These are phyloP conservation scores for Rhea americana DNA, from an alignment of 2,113 vertebrate species.

Conservation along the genomic window DNA sequence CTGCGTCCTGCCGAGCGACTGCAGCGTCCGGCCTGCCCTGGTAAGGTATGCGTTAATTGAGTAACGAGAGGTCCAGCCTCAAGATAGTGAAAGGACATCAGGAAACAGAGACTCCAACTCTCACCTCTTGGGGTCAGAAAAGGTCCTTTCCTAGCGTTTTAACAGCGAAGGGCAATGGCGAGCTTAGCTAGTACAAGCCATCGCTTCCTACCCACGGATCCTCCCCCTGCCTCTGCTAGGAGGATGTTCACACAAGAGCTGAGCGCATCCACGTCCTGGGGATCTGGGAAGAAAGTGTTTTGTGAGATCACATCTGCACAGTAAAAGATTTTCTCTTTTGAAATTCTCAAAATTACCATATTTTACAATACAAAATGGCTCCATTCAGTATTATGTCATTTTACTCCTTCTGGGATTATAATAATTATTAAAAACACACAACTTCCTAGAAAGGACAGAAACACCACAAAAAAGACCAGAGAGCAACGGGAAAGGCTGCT, in stretches of 20 bases:
- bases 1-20: accelerated
- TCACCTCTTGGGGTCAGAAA: background rate
- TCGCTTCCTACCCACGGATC: background rate
- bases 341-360: slow-evolving; percentile 43
- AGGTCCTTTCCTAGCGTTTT: background rate
- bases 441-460: slow-evolving; percentile 64
- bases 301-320: slow-evolving; percentile 32
- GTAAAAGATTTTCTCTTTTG: background rate
- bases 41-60: background rate
- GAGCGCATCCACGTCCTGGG: background rate
- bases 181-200: background rate
- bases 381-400: slow-evolving; percentile 49
- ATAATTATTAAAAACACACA: slow-evolving; percentile 60
- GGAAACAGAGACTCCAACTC: background rate
- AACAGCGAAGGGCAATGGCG: background rate
- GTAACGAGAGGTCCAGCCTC: slow-evolving; percentile 17
- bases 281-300: slow-evolving; percentile 14
- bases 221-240: background rate
- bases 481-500: slow-evolving; percentile 20
- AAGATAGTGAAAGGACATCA: background rate
- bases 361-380: slow-evolving; percentile 60
- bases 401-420: slow-evolving; percentile 69
- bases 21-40: background rate
- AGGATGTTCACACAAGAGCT: background rate
- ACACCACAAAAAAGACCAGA: slow-evolving; percentile 59